These are phyloP conservation scores for Melanostigma gelatinosum DNA, from an alignment of 2,113 vertebrate genomes.

Conservation along the genomic window DNA sequence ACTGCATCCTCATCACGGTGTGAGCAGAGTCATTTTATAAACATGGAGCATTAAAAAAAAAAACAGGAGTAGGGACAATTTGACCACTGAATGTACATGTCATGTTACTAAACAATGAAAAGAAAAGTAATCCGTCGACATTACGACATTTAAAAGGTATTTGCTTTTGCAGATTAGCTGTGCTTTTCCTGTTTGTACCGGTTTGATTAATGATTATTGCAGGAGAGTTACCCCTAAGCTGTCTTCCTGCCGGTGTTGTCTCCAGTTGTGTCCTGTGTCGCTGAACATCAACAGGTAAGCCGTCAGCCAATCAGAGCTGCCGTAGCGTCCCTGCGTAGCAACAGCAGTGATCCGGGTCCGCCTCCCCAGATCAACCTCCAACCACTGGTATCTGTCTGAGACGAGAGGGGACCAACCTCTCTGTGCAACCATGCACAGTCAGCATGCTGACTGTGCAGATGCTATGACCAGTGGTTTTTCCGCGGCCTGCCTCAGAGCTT, in stretches of 20 bases:
- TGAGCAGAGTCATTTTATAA: not conserved
- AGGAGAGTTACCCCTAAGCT: conserved; percentile 87
- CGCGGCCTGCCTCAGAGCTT: no score
- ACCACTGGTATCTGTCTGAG: conserved; percentile 92
- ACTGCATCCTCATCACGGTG: not conserved
- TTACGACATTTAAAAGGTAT: not conserved
- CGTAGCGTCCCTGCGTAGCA: conserved; percentile 93
- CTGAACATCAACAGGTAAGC: conserved; percentile 93
- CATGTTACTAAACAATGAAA: not conserved
- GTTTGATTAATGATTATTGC: not conserved
- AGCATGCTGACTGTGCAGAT: no score
- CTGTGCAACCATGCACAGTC: no score
- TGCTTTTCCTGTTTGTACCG: not conserved
- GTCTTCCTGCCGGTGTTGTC: conserved; percentile 91
- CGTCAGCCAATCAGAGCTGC: conserved; percentile 94
- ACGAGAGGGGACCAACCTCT: conserved; percentile 93
- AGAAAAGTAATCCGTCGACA: not conserved
- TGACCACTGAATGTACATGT: not conserved
- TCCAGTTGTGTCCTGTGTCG: conserved; percentile 93
- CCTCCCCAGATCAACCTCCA: conserved; percentile 91
- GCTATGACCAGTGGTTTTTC: no score
- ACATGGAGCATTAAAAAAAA: not conserved
- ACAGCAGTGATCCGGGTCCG: conserved; percentile 89
- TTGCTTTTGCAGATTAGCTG: not conserved
- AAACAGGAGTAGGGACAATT: not conserved